Evolutionary conservation across 2,797 vertebrate genomes (phyloP), one percentile per base, ranked within the genome.

Genomic region (Adrianichthys oophorus): DNA sequence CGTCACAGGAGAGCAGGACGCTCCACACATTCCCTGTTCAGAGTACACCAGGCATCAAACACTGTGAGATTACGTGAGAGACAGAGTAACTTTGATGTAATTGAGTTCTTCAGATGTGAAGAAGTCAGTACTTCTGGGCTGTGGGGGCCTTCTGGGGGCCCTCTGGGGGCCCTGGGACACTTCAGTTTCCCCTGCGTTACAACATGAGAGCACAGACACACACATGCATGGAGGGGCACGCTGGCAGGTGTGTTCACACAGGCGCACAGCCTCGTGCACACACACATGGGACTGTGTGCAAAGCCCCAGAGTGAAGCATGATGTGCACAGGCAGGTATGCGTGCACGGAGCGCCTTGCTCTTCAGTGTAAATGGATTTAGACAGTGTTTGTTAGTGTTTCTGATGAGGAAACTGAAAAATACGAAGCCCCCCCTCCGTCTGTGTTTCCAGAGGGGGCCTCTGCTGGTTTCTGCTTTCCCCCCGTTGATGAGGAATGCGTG

Each of bases 371-470:
- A 86, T 67, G 50, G 46, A 7, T 47, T 59, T n/a, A 73, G 69
- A 77, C 72, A 62, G 46, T 82, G 79, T 82, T 78, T 85, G 76
- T 76, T 41, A 32, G 71, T 79, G 67, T 83, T 81, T 55, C 76
- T 79, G 78, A 85, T 75, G 62, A 79, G 79, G 78, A 76, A 73
- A 68, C 56, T 59, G 56, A 57, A 72, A 68, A 57, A 59, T 37
- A 58, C 18, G 8, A 1, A 41, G 19, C 13, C 44, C 50, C 37
- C n/a, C 21, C 17, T n/a, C 13, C 57, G 4, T 23, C 56, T 61
- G 68, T 62, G 56, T 64, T 50, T 76, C 54, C 67, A 50, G 50
- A 74, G 44, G 71, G 26, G 23, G 44, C 17, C 43, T 32, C 5
- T 43, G 62, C 56, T 52, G 59, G 52, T 71, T 72, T 74, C 55